phyloP scores from a whole-genome alignment of 2,113 vertebrate species.

The Ochotona princeps region DNA sequence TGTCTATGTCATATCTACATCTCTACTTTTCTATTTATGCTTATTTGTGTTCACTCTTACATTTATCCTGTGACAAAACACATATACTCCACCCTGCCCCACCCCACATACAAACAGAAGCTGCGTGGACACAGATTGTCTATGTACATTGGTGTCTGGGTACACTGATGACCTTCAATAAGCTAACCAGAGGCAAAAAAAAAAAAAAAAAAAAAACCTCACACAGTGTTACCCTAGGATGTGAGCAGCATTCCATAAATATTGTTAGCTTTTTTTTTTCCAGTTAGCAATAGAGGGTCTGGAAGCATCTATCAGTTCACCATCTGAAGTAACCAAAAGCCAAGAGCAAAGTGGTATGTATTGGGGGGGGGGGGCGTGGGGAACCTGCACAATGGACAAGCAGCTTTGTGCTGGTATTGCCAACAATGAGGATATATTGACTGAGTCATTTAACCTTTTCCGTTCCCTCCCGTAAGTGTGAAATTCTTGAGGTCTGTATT shows the following conservation, averaged over 20 bases:
- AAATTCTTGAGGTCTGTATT: background rate
- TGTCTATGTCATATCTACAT: too few species aligned
- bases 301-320: background rate
- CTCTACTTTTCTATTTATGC: too few species aligned
- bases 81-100: background rate
- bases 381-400: background rate
- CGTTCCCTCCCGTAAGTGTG: background rate
- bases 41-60: background rate
- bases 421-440: background rate
- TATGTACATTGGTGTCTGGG: too few species aligned
- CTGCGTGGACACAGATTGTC: too few species aligned
- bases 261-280: background rate
- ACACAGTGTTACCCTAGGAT: background rate
- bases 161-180: too few species aligned
- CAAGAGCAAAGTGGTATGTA: background rate
- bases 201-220: background rate
- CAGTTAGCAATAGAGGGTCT: background rate
- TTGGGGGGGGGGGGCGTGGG: too few species aligned
- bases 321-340: background rate
- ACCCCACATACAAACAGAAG: too few species aligned
- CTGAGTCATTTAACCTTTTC: background rate
- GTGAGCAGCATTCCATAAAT: background rate
- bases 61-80: background rate
- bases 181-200: too few species aligned
- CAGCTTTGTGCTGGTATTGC: background rate